Evolutionary conservation across 1,140 invertebrate species (phyloP), one percentile per base, ranked within the genome.

Genomic region (Drosophila virilis): DNA sequence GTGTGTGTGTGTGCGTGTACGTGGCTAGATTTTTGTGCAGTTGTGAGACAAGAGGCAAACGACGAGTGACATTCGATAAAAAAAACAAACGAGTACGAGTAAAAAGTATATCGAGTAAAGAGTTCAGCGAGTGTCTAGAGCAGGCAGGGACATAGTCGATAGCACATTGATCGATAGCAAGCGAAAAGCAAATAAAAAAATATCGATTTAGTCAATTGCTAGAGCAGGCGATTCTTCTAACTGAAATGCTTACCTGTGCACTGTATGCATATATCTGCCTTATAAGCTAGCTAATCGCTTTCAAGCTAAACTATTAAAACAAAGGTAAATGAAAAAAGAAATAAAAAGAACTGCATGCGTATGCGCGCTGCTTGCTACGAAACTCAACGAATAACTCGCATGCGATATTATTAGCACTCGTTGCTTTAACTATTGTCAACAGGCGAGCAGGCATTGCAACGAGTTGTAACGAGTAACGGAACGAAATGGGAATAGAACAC

Each of bases 291-390:
- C 33, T 61, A 58, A 51, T 51, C 28, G 15, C 4, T 28, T 28
- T 5, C 38, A 5, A 35, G 10, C 32, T 37, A n/a, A 22, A 48
- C 43, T 45, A 48, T 22, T 22, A 17, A 22, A 48, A 32, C 9
- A 52, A 15, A 33, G 15, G 7, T 1, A 50, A 37, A 35, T 6
- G 1, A 33, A 52, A 35, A 33, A 2, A 12, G 5, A 73, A 45
- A 85, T 76, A 51, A 5, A 12, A 50, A 1, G 17, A 35, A 35
- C 32, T 43, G 58, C 82, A 86, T 86, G 82, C 82, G 58, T 65
- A 88, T 88, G 82, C 83, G 83, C 82, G 83, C 83, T 88, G 76
- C 79, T 86, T 81, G 71, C 78, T 85, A 82, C 50, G 38, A 54
- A 84, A 80, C 71, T 79, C 38, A 68, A 69, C 45, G 17, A 45